These are phyloP conservation scores for Microctonus hyperodae DNA, from an alignment of 2,888 invertebrate genomes.

Conservation along the genomic window DNA sequence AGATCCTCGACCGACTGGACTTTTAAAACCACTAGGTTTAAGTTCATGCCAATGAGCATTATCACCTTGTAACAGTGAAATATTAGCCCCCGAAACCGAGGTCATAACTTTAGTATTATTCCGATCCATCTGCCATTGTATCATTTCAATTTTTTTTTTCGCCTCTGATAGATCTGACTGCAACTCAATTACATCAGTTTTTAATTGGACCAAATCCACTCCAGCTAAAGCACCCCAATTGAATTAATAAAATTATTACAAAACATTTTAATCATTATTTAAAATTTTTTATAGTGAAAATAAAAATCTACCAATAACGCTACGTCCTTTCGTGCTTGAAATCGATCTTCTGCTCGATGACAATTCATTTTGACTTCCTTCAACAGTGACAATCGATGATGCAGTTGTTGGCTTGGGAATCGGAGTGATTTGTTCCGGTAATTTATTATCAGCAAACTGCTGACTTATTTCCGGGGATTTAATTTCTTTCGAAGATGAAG, in stretches of 20 bases:
- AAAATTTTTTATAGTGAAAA: background rate
- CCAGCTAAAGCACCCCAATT: background rate
- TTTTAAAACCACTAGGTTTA: background rate
- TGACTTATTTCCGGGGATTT: background rate
- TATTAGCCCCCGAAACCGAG: background rate
- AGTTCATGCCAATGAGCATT: background rate
- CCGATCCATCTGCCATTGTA: conserved; percentile 33
- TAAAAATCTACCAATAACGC: background rate
- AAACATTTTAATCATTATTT: background rate
- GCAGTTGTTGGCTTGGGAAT: background rate
- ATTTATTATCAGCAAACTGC: background rate
- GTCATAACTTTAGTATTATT: background rate
- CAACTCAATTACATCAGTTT: conserved; percentile 36
- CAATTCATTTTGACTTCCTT: background rate
- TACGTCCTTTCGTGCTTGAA: background rate
- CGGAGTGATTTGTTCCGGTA: background rate
- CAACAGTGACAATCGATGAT: background rate
- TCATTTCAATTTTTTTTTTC: conserved; percentile 33
- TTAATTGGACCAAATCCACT: conserved; percentile 41
- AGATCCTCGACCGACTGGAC: background rate
- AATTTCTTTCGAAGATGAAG: background rate
- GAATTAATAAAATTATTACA: background rate
- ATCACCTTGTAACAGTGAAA: background rate
- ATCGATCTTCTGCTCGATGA: background rate
- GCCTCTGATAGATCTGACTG: conserved; percentile 37